phyloP scores from a whole-genome alignment of 2,113 vertebrate genomes.

The Xiphophorus hellerii region DNA sequence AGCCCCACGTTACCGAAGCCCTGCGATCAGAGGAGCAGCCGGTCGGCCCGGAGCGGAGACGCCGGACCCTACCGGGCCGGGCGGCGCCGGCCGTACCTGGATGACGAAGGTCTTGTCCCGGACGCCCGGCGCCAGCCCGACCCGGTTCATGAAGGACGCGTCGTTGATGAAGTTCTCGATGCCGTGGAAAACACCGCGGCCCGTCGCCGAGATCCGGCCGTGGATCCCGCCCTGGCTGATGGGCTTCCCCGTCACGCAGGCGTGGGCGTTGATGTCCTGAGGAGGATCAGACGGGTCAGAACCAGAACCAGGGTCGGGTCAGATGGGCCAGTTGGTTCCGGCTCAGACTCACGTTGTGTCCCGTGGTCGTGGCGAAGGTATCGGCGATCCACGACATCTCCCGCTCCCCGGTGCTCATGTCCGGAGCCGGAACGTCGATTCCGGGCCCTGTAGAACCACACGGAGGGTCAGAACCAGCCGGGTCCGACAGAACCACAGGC shows the following conservation, averaged over 20 bases:
- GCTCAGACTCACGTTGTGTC: slow-evolving; percentile 77
- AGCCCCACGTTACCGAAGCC: slow-evolving; percentile 95
- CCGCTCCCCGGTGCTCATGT: slow-evolving; percentile 97
- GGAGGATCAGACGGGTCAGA: neutral
- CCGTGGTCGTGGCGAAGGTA: slow-evolving; percentile 95
- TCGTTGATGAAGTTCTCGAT: slow-evolving; percentile 99
- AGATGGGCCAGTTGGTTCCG: neutral
- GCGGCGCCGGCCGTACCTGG: slow-evolving; percentile 82
- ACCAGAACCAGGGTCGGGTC: no score
- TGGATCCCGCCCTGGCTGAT: slow-evolving; percentile 98
- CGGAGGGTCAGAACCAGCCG: no score
- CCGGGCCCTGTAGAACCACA: slow-evolving; percentile 86
- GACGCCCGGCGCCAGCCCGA: slow-evolving; percentile 94
- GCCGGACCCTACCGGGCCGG: no score
- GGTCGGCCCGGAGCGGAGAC: no score
- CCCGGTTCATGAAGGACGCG: slow-evolving; percentile 93
- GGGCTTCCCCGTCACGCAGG: slow-evolving; percentile 96
- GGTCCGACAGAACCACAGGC: no score
- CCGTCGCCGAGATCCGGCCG: slow-evolving; percentile 94
- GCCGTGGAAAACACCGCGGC: slow-evolving; percentile 94
- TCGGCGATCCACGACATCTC: slow-evolving; percentile 99
- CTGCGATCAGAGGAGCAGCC: slow-evolving; percentile 40
- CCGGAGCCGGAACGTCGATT: slow-evolving; percentile 95
- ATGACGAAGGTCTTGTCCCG: slow-evolving; percentile 95
- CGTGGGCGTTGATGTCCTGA: slow-evolving; percentile 96